Evolutionary conservation across 2,113 vertebrate genomes (phyloP), one percentile per base, ranked within the genome.

Genomic region (Electrona antarctica): DNA sequence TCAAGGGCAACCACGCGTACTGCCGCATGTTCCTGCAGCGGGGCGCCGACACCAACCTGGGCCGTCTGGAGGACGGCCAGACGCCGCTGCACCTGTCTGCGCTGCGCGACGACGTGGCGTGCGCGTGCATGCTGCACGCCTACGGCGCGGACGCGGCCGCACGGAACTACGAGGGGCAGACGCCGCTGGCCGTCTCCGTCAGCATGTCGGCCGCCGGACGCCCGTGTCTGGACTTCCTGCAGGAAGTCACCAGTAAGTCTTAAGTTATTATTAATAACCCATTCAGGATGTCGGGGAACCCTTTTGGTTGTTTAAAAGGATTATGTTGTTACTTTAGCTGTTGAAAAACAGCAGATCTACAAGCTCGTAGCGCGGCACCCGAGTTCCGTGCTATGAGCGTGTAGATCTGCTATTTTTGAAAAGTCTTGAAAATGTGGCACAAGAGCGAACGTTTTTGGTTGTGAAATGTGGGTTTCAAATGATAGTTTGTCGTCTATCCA

Each of bases 1-100:
- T 99, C 87, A 98, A 98, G 91, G 98, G 97, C 89, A 99, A 99
- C 85, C 97, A 99, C 90, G 95, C 96, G 0, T 98, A 99, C 80
- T 99, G 98, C 92, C 96, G 98, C 55, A 98, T 99, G 97, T 99
- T 99, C 90, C 95, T 99, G 72, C 97, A 99, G 92, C 88, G 98
- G 67, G 98, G 98, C 3, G 98, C 98, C 0, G 98, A 99, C 88
- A 98, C 98, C 63, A 98, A 98, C 91, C 93, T 99, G 60, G 97
- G 97, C 21, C 96, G 98, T 33, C 90, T 97, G 52, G 97, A 99
- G 84, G 98, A 99, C 0, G 98, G 98, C 8, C 98, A 99, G 92
- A 99, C 97, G 0, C 97, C 98, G 12, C 92, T 99, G 66, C 98
- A 99, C 88, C 92, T 99, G 91, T 98, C 98, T 54, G 98, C 98